A percentile compares a stretch with the other conserved stretches of the same genome.
Conservation (phyloP, 2,797 vertebrate genomes). For the Carduelis carduelis region DNA sequence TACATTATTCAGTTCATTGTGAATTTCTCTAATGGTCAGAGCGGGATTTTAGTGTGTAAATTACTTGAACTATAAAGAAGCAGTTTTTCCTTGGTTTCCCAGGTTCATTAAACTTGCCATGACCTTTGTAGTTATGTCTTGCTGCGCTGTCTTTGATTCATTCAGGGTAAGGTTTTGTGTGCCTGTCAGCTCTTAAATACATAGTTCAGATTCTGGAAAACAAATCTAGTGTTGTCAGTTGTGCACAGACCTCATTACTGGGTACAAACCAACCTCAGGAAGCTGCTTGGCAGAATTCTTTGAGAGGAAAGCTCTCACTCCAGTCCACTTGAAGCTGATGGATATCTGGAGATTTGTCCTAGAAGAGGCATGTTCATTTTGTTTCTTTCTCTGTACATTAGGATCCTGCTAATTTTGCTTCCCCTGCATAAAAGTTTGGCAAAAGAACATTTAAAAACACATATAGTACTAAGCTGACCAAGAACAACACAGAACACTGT, state of each 20-base stretch:
- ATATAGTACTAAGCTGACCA: background rate
- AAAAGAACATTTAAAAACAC: background rate
- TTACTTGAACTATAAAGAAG: background rate
- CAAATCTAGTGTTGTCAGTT: background rate
- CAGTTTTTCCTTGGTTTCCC: background rate
- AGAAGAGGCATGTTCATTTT: background rate
- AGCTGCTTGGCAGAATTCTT: background rate
- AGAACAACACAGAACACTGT: background rate
- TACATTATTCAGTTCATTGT: background rate
- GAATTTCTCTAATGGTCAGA: background rate
- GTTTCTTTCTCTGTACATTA: background rate
- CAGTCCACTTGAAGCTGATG: background rate
- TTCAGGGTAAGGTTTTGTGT: background rate
- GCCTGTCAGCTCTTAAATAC: background rate
- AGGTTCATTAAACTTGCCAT: background rate
- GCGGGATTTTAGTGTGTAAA: background rate
- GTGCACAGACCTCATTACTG: background rate
- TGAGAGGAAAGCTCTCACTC: background rate
- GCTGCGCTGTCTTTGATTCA: background rate
- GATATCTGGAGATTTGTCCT: background rate
- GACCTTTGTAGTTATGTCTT: background rate
- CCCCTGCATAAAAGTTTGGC: background rate
- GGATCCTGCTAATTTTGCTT: background rate
- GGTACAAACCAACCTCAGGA: background rate
- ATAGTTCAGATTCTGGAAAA: background rate